Evolutionary conservation across 2,113 vertebrate species (phyloP).

Genomic region (Pelmatolapia mariae): DNA sequence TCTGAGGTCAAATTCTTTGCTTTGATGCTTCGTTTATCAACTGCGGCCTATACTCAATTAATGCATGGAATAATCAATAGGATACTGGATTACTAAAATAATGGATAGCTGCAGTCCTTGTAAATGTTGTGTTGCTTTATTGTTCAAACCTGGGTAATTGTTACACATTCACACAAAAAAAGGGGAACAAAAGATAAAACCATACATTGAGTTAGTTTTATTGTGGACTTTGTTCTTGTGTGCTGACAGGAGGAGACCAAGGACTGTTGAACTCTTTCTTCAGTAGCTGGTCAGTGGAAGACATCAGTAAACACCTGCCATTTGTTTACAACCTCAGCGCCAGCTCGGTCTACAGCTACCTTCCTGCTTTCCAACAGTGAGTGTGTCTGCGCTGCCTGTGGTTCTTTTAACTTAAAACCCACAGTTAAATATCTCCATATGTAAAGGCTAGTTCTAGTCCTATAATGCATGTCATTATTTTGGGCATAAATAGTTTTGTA

Average conservation of each 20-base stretch:
- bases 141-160: not conserved
- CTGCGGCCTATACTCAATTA: fast-evolving
- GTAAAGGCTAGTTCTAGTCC: fast-evolving
- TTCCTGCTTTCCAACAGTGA: conserved; percentile 80
- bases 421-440: not conserved
- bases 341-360: conserved; percentile 71
- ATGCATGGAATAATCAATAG: fast-evolving
- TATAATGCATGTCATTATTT: not conserved
- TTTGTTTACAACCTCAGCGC: conserved; percentile 78
- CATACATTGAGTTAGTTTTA: not conserved
- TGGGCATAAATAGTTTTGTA: not conserved
- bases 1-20: not conserved
- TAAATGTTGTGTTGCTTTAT: not conserved
- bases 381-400: conserved; percentile 12
- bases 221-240: not conserved
- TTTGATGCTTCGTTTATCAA: not conserved
- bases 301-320: conserved; percentile 77
- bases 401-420: fast-evolving
- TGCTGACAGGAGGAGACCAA: conserved; percentile 80
- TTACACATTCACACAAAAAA: not conserved
- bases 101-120: not conserved
- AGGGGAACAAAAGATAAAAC: not conserved
- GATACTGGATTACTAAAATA: not conserved
- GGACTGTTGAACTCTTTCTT: conserved; percentile 81
- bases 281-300: conserved; percentile 68